These are phyloP conservation scores for Sesia apiformis DNA, from an alignment of 2,888 invertebrate species.

Conservation along the genomic window DNA sequence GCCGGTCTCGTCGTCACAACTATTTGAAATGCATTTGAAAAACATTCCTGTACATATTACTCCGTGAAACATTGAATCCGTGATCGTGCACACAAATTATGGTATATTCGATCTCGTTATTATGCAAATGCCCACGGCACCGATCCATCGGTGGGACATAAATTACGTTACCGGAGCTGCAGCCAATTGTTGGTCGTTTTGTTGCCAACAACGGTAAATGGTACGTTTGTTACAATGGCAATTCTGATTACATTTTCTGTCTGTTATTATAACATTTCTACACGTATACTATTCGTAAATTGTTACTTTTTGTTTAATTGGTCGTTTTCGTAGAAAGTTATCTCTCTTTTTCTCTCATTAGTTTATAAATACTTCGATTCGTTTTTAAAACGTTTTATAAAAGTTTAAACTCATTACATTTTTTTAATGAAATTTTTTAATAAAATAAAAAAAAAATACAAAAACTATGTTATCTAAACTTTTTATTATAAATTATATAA, in stretches of 20 bases:
- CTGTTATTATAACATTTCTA: neutral
- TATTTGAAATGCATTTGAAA: neutral
- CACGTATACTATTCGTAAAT: neutral
- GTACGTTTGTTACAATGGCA: neutral
- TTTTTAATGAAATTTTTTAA: too few species aligned
- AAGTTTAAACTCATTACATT: too few species aligned
- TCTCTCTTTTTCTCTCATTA: too few species aligned
- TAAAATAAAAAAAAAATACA: too few species aligned
- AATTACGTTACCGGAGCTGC: constrained; percentile 19
- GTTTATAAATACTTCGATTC: too few species aligned
- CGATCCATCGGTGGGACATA: constrained; percentile 16
- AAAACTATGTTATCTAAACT: too few species aligned
- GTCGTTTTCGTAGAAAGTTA: too few species aligned
- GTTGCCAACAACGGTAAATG: constrained; percentile 1
- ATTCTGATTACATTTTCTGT: constrained; percentile 9
- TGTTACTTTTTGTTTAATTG: too few species aligned
- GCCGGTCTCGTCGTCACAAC: too few species aligned
- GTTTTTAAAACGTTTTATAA: too few species aligned
- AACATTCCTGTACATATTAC: constrained; percentile 7
- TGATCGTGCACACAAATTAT: constrained; percentile 25
- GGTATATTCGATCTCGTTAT: constrained; percentile 25
- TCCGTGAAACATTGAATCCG: constrained; percentile 12
- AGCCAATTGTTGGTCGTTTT: constrained; percentile 9
- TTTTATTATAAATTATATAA: too few species aligned
- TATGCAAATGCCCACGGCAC: constrained; percentile 24